Evolutionary conservation across 2,797 vertebrate genomes (phyloP).

Genomic region (Thaleichthys pacificus): DNA sequence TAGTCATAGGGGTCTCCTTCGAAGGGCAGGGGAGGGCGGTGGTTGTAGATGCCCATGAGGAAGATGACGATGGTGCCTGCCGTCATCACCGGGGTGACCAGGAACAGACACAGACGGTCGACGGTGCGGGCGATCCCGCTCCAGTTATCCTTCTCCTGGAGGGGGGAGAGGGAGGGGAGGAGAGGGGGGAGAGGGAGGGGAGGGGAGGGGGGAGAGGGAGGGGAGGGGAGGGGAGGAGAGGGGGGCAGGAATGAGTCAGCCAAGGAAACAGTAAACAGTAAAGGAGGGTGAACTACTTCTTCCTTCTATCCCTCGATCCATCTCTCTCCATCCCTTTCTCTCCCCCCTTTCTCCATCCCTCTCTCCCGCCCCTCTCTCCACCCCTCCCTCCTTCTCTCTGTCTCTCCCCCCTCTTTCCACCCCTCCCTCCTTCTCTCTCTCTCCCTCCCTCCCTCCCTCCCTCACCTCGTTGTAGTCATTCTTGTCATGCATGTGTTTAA

Average conservation of each 20-base stretch:
- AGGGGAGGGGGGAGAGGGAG: background rate
- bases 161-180: background rate
- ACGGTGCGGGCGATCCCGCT: conserved; percentile 87
- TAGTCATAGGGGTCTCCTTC: conserved; percentile 86
- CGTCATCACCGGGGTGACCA: conserved; percentile 87
- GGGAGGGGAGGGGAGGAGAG: background rate
- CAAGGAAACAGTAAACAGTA: background rate
- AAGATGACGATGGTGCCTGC: conserved; percentile 93
- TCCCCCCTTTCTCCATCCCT: background rate
- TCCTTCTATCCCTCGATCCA: background rate
- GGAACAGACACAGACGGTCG: conserved; percentile 89
- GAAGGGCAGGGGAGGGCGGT: conserved; percentile 87
- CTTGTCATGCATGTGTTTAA: conserved; percentile 86
- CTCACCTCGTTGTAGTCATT: conserved; percentile 91
- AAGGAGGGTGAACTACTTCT: background rate
- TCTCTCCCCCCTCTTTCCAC: background rate
- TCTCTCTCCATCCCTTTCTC: too few relatives aligned
- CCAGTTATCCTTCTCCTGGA: conserved; percentile 95
- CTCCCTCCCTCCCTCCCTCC: background rate
- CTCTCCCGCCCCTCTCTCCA: too few relatives aligned
- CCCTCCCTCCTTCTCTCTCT: too few relatives aligned
- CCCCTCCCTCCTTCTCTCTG: conserved; percentile 22
- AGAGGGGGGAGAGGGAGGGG: background rate
- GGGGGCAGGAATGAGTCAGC: background rate
- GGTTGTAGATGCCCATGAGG: conserved; percentile 87